Base-by-base conservation (phyloP, 2,888 invertebrate genomes). In the Rutpela maculata region DNA sequence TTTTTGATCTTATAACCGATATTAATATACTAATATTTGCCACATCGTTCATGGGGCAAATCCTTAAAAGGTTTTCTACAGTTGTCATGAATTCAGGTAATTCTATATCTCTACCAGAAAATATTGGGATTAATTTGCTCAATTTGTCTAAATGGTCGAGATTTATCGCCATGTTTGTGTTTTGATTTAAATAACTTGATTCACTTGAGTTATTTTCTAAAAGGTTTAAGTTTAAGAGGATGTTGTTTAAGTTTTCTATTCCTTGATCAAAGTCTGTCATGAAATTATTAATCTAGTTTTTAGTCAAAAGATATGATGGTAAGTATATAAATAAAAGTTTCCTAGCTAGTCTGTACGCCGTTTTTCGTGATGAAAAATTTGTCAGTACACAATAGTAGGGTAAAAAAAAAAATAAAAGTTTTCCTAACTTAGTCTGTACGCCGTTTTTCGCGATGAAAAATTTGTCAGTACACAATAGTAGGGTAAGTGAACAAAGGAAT, bases 401-500 rank as follows among this genome's bases (percentile, higher is more conserved):
- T 26, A 63, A n/a, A n/a, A n/a, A n/a, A n/a, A n/a, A n/a, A n/a
- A n/a, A n/a, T n/a, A n/a, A n/a, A n/a, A n/a, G n/a, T n/a, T n/a
- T n/a, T n/a, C n/a, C n/a, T n/a, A n/a, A n/a, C n/a, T n/a, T n/a
- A n/a, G n/a, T n/a, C n/a, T n/a, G n/a, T n/a, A n/a, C n/a, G n/a
- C n/a, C n/a, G n/a, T n/a, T n/a, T n/a, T n/a, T n/a, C n/a, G n/a
- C n/a, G 59, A 59, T 59, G 18, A 59, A 59, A 59, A 10, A 59
- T 59, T 59, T 59, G 59, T 59, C 59, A 59, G 59, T 59, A 59
- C 59, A 19, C 19, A 59, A 59, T 59, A 59, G 59, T 11, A 63
- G 35, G 63, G 26, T 26, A 63, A n/a, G 26, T 63, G 63, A 62
- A 35, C 63, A 59, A 63, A 35, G 63, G 31, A 63, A 63, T 22